These are phyloP conservation scores for Pristiophorus japonicus DNA, from an alignment of 2,113 vertebrate species.

Conservation along the genomic window DNA sequence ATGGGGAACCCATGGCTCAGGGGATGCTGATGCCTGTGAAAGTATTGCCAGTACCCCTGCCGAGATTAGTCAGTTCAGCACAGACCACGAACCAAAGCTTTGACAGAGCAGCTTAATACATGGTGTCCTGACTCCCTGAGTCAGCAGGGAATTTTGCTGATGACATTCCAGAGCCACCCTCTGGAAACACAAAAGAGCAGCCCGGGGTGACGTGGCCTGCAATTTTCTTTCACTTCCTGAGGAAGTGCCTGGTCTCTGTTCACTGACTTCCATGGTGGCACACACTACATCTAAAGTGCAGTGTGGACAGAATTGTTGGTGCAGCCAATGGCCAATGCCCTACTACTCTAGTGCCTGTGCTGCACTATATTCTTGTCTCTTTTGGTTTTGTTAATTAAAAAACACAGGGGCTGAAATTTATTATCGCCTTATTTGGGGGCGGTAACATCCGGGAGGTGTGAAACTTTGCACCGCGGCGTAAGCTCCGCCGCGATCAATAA, in stretches of 20 bases:
- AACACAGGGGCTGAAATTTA: no score
- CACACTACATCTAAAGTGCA: not conserved
- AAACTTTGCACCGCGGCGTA: no score
- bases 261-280: not conserved
- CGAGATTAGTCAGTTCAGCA: not conserved
- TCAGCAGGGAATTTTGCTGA: not conserved
- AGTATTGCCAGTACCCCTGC: not conserved
- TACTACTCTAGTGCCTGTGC: not conserved
- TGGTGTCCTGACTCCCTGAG: not conserved
- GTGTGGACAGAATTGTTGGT: not conserved
- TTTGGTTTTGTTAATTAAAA: not conserved
- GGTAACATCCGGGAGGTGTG: no score
- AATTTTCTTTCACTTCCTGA: not conserved
- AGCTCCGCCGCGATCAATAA: no score
- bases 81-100: not conserved
- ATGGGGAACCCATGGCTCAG: not conserved
- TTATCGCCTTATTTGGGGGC: no score
- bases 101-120: not conserved
- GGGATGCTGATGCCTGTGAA: not conserved
- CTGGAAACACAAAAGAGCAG: not conserved
- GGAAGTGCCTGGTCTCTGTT: not conserved
- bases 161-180: not conserved
- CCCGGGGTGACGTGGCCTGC: not conserved
- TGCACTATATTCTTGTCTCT: not conserved
- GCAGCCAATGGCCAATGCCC: not conserved